phyloP scores from a whole-genome alignment of 1,140 invertebrate species.

The Atta texana region DNA sequence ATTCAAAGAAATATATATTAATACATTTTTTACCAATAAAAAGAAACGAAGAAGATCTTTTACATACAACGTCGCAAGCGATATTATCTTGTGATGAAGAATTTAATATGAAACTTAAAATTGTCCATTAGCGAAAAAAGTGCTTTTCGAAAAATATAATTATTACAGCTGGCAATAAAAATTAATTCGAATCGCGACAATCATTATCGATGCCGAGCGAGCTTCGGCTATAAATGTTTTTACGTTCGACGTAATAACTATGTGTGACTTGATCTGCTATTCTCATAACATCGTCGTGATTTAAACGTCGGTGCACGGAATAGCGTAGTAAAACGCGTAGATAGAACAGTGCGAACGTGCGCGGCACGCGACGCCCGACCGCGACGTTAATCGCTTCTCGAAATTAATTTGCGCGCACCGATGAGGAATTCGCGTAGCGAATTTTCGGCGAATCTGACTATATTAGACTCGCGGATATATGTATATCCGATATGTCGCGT shows the following conservation, averaged over 20 bases:
- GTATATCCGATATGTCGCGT: not conserved
- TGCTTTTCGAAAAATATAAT: not conserved
- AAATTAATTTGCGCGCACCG: conserved; percentile 36
- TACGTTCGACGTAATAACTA: conserved; percentile 60
- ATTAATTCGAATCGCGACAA: not conserved
- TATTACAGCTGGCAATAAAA: conserved; percentile 5
- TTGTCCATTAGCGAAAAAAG: not conserved
- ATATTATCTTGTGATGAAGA: not conserved
- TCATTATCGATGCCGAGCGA: conserved; percentile 52
- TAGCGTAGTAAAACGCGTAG: conserved; percentile 16
- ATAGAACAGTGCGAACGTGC: conserved; percentile 15
- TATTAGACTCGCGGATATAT: not conserved
- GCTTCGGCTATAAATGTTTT: conserved; percentile 61
- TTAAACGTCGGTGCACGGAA: conserved; percentile 18
- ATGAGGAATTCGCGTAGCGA: conserved; percentile 15
- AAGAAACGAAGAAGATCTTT: not conserved
- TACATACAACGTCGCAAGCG: not conserved
- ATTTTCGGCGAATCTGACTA: not conserved
- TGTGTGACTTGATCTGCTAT: conserved; percentile 8
- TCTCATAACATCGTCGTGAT: conserved; percentile 19
- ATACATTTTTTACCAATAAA: not conserved
- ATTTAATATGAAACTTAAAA: conserved; percentile 5
- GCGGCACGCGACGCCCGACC: conserved; percentile 19
- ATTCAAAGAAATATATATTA: no score
- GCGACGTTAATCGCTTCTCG: conserved; percentile 38